Conservation (phyloP, 2,113 vertebrate genomes). For the Tetraodon nigroviridis region DNA sequence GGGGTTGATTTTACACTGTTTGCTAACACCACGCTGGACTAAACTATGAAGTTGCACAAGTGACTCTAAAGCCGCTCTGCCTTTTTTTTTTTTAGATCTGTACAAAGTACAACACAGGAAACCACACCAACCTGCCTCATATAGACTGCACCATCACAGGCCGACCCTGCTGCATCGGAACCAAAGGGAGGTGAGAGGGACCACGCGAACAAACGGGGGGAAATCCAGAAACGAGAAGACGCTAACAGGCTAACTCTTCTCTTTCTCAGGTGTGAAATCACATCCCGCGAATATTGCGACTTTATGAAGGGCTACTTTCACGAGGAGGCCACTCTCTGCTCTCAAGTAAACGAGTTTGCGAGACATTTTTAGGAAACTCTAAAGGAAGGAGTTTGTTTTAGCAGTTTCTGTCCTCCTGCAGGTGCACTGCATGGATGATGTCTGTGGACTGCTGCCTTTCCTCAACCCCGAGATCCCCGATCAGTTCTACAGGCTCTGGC, state of each 20-base stretch:
- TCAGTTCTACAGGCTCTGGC: constrained; percentile 98
- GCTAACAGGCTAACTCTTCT: neutral
- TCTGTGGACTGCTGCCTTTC: constrained; percentile 96
- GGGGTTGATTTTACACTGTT: too few relatives aligned
- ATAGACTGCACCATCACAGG: constrained; percentile 96
- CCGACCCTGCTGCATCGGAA: constrained; percentile 96
- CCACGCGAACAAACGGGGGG: neutral
- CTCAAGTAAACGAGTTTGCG: constrained; percentile 79
- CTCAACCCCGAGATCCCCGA: constrained; percentile 96
- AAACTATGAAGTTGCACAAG: neutral
- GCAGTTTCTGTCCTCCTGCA: constrained; percentile 40
- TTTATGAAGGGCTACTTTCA: constrained; percentile 99
- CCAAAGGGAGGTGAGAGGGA: constrained; percentile 90
- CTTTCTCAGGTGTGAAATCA: constrained; percentile 91
- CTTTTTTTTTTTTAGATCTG: constrained; percentile 78
- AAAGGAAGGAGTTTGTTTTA: too few relatives aligned
- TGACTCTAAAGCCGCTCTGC: neutral
- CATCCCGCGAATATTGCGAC: constrained; percentile 95
- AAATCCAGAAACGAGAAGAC: neutral
- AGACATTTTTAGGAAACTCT: neutral
- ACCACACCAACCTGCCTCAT: constrained; percentile 94
- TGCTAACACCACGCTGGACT: neutral
- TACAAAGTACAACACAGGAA: constrained; percentile 91
- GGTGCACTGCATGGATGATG: constrained; percentile 98
- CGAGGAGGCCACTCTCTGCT: constrained; percentile 95